phyloP scores from a whole-genome alignment of 2,797 vertebrate species.

The Microctenopoma steveboyesi region DNA sequence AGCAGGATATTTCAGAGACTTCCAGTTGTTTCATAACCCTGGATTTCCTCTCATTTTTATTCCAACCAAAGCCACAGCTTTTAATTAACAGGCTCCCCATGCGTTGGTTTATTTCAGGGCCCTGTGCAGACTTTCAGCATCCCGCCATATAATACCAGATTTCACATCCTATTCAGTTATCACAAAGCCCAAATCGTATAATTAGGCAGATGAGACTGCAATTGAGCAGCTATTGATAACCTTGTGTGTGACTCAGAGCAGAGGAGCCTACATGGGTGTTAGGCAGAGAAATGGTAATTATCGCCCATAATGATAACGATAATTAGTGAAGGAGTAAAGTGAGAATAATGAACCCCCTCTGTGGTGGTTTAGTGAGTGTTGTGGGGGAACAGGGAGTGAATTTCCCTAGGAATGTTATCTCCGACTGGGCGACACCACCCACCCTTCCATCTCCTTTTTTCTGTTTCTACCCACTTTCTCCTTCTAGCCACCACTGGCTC shows the following conservation, averaged over 20 bases:
- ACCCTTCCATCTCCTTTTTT: conserved; percentile 12
- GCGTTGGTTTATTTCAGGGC: conserved; percentile 66
- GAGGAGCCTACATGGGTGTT: conserved; percentile 68
- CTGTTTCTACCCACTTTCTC: neutral
- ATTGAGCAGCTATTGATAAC: conserved; percentile 81
- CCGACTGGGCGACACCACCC: conserved; percentile 27
- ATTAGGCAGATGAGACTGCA: conserved; percentile 78
- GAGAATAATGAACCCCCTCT: conserved; percentile 78
- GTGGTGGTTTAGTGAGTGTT: conserved; percentile 58
- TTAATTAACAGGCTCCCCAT: conserved; percentile 78
- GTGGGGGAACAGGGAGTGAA: conserved; percentile 53
- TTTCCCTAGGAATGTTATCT: conserved; percentile 56
- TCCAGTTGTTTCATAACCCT: conserved; percentile 59
- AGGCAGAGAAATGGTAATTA: conserved; percentile 81
- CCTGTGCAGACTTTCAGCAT: conserved; percentile 64
- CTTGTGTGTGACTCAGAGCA: conserved; percentile 71
- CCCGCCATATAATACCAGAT: conserved; percentile 67
- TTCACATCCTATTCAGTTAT: conserved; percentile 77
- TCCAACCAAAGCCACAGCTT: conserved; percentile 66
- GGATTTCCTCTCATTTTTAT: conserved; percentile 69
- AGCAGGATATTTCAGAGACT: conserved; percentile 50
- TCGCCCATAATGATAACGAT: conserved; percentile 81
- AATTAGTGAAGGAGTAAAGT: conserved; percentile 78
- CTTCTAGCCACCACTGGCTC: neutral
- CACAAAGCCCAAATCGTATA: conserved; percentile 79